Evolutionary conservation across 2,113 vertebrate species (phyloP).

Genomic region (Dasyprocta punctata): DNA sequence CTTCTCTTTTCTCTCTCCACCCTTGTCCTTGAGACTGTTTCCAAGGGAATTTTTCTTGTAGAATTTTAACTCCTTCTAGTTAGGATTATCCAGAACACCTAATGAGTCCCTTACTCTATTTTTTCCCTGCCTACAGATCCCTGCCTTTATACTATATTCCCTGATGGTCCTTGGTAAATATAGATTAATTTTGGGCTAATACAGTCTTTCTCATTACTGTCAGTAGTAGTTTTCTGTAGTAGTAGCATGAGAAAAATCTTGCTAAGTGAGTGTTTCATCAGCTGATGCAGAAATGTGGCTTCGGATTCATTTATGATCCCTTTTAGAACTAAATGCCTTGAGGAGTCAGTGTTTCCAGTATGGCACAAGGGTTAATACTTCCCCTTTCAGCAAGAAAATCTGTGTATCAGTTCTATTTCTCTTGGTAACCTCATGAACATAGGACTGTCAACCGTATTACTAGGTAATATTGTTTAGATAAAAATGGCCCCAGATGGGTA

Average conservation of each 20-base stretch:
- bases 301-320: neutral
- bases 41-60: neutral
- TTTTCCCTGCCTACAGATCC: neutral
- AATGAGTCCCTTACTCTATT: neutral
- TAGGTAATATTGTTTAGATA: conserved; percentile 39
- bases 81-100: neutral
- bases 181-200: neutral
- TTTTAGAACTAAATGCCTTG: neutral
- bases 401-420: neutral
- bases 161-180: neutral
- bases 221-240: neutral
- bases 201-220: neutral
- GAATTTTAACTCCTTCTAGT: neutral
- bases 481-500: neutral
- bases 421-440: conserved; percentile 9
- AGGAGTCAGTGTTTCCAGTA: neutral
- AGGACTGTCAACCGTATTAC: conserved; percentile 5
- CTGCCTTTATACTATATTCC: neutral
- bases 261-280: neutral
- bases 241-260: conserved; percentile 2
- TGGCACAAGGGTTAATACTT: neutral
- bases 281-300: neutral
- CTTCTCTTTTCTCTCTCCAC: neutral
- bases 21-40: neutral
- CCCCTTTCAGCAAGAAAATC: neutral